Evolutionary conservation across 2,113 vertebrate genomes (phyloP).

Genomic region (Platanista minor): DNA sequence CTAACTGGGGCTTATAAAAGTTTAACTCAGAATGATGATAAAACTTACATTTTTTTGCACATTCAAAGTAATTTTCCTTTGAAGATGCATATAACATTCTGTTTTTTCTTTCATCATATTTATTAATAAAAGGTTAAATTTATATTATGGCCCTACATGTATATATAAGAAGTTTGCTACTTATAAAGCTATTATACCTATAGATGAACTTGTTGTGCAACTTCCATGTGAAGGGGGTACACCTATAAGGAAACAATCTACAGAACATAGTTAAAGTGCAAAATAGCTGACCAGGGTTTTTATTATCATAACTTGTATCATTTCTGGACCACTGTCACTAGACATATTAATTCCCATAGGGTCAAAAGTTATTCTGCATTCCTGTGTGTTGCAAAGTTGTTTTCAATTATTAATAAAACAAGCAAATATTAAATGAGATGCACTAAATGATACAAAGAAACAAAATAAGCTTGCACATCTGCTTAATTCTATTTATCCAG

Average conservation of each 20-base stretch:
- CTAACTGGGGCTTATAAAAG: slow-evolving; percentile 50
- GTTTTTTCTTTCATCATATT: slow-evolving; percentile 22
- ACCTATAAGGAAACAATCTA: background rate
- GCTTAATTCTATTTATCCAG: slow-evolving; percentile 4
- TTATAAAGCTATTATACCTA: background rate
- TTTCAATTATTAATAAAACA: slow-evolving; percentile 73
- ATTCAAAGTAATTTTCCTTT: slow-evolving; percentile 48
- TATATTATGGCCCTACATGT: background rate
- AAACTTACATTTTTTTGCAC: background rate
- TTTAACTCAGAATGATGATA: slow-evolving; percentile 18
- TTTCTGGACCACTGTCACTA: slow-evolving; percentile 65
- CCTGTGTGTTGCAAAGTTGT: slow-evolving; percentile 59
- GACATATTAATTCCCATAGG: slow-evolving; percentile 68
- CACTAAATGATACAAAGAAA: background rate
- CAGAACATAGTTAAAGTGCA: background rate
- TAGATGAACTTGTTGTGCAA: background rate
- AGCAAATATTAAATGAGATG: slow-evolving; percentile 58
- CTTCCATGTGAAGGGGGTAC: background rate
- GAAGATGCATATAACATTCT: background rate
- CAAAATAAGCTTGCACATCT: background rate
- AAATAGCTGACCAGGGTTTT: background rate
- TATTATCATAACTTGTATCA: slow-evolving; percentile 40
- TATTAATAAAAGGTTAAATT: slow-evolving; percentile 29
- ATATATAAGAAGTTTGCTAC: slow-evolving; percentile 5
- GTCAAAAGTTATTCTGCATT: slow-evolving; percentile 44